Conservation (phyloP, 1,140 invertebrate genomes). For the Pinna nobilis region DNA sequence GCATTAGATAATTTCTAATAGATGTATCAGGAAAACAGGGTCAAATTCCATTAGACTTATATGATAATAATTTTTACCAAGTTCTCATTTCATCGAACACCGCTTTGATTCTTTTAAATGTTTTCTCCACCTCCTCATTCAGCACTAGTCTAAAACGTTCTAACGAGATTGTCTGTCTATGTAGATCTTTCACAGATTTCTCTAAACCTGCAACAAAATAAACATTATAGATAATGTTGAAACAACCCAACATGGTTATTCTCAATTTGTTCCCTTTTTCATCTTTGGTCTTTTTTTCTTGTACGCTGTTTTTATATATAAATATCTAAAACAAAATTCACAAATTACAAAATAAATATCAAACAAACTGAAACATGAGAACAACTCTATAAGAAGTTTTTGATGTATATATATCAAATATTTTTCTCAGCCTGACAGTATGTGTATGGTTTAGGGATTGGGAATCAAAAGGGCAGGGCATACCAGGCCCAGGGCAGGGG, state of each 20-base stretch:
- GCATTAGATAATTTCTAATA: neutral
- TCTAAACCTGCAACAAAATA: slow-evolving; percentile 60
- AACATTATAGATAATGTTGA: neutral
- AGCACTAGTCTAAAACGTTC: slow-evolving; percentile 57
- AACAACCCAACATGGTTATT: slow-evolving; percentile 1
- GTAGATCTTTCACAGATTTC: slow-evolving; percentile 68
- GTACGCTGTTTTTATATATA: no score
- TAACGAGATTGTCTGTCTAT: slow-evolving; percentile 67
- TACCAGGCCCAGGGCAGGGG: no score
- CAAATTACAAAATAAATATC: neutral
- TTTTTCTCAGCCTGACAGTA: no score
- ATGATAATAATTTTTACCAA: slow-evolving; percentile 49
- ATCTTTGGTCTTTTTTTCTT: no score
- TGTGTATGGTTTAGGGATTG: no score
- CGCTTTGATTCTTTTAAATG: slow-evolving; percentile 61
- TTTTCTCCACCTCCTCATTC: slow-evolving; percentile 65
- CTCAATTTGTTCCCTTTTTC: no score
- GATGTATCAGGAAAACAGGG: neutral
- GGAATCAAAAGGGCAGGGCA: no score
- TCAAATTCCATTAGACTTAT: neutral
- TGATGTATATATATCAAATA: no score
- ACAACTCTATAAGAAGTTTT: no score
- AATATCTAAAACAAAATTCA: slow-evolving; percentile 5
- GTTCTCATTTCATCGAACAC: slow-evolving; percentile 67
- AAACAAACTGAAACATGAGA: neutral